Base-by-base conservation (phyloP, 1,140 invertebrate genomes). In the Leptinotarsa lineolata region DNA sequence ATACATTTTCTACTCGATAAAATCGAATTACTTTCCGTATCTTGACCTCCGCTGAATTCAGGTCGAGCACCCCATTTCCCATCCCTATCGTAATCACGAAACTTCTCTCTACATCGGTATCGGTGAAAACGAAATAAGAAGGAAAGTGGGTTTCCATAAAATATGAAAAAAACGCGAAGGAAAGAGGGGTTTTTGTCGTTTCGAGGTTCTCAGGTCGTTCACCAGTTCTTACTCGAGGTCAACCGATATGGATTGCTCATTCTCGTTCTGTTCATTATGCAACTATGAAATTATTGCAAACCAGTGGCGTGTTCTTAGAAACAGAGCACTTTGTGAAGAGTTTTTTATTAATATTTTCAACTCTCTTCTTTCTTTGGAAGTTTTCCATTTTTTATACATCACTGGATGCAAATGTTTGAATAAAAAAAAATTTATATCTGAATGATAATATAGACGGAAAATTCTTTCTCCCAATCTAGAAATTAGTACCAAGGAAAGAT, bases 181-280 rank as follows among this genome's bases (percentile, higher is more conserved):
- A 20, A 21, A 59, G 54, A 16, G 21, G 21, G 22, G 8, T 39
- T 24, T 12, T 20, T 70, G 39, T 39, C 30, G 44, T 59, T 65
- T 72, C 63, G 72, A 74, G 67, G 72, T 68, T 67, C 48, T 66
- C 24, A 67, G 74, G 74, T 76, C 74, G 63, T 76, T 76, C 72
- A 76, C 74, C 48, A 68, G 45, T 66, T 45, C 21, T 59, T 46
- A n/a, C 44, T 39, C 73, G 69, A 74, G 73, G 73, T 74, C 70
- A 68, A 45, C 71, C 67, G 48, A 76, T 75, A 72, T 73, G 63
- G 74, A 71, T 76, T 71, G 68, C 21, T 63, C 39, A 21, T 44
- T 70, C 63, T 64, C 69, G 63, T 75, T 72, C 65, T 45, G 54
- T 58, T 67, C 61, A 22, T 64, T 64, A 54, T 54, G 48, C 48